These are phyloP conservation scores for Acrobasis repandana DNA, from an alignment of 2,888 invertebrate species.

Conservation along the genomic window DNA sequence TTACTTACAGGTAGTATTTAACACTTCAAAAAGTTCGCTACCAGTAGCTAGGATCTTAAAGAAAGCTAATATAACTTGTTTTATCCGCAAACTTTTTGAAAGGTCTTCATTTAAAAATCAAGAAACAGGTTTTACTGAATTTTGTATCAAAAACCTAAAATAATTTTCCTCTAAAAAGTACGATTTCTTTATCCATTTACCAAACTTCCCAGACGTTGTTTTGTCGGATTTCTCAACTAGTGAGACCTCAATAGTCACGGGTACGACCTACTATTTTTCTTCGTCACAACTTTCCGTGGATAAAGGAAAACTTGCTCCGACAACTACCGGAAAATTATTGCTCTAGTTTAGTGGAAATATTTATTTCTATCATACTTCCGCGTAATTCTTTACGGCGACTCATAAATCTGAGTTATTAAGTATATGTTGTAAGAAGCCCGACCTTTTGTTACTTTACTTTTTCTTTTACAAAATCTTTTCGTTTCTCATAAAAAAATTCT, in stretches of 20 bases:
- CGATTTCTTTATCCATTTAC: conserved; percentile 16
- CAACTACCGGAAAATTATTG: conserved; percentile 42
- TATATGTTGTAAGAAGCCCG: background rate
- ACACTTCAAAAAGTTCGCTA: too few species aligned
- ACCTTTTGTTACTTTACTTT: background rate
- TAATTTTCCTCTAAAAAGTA: background rate
- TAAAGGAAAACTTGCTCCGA: conserved; percentile 44
- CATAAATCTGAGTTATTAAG: background rate
- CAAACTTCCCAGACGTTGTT: conserved; percentile 48
- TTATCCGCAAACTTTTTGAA: too few species aligned
- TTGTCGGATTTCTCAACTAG: conserved; percentile 40
- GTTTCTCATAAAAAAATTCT: too few species aligned
- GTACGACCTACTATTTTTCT: conserved; percentile 47
- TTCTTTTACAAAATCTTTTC: background rate
- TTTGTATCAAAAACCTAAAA: background rate
- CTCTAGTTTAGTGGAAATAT: conserved; percentile 37
- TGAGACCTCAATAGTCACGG: conserved; percentile 35
- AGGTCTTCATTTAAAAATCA: too few species aligned
- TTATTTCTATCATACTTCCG: conserved; percentile 3
- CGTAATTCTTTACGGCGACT: conserved; percentile 6
- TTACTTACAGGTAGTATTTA: too few species aligned
- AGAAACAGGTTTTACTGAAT: background rate
- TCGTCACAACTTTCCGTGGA: conserved; percentile 37
- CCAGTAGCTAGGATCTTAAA: too few species aligned
- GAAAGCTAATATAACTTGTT: too few species aligned